Base-by-base conservation (phyloP, 2,888 invertebrate genomes). In the Thelaira solivaga region DNA sequence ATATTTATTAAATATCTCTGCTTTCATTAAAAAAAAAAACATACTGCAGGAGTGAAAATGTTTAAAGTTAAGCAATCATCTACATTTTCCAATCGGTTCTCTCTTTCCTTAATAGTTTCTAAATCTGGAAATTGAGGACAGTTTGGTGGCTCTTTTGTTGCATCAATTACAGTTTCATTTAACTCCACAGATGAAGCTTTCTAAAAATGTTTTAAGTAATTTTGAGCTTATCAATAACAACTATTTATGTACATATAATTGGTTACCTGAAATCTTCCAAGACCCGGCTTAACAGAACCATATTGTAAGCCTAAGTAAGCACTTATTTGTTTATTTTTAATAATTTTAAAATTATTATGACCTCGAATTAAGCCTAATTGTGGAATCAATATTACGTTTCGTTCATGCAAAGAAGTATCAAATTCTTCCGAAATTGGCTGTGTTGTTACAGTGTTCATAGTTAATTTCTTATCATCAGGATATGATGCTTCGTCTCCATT, bases 61-160 rank as follows among this genome's bases (percentile, higher is more conserved):
- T 87, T 83, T 8, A 88, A 53, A 2, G 84, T 85, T 3, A 88
- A 83, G 62, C 88, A 88, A 55, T 88, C 87, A 45, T 88, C 86
- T 0, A 88, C 85, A 41, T 86, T 83, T 53, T 83, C 82, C 2
- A 83, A 84, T 2, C 82, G 82, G 2, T 79, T 75, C 73, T 87
- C 87, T 1, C 83, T 82, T 8, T 65, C 62, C 22, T 80, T 80
- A 34, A 87, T 76, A 43, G 81, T 81, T 5, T 79, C 47, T 22
- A 86, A 62, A 36, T 86, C 86, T 0, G 88, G 86, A 22, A 87
- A 86, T 22, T 87, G 87, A 0, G 89, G 86, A 49, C 89, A 88
- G 16, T 84, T 84, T 0, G 80, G 45, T 1, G 83, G 83, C 16
- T 82, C 81, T 1, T 47, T 69, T 4, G 84, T 88, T 11, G 88